These are phyloP conservation scores for Platycheirus rosarum DNA, from an alignment of 2,888 invertebrate genomes.

Conservation along the genomic window DNA sequence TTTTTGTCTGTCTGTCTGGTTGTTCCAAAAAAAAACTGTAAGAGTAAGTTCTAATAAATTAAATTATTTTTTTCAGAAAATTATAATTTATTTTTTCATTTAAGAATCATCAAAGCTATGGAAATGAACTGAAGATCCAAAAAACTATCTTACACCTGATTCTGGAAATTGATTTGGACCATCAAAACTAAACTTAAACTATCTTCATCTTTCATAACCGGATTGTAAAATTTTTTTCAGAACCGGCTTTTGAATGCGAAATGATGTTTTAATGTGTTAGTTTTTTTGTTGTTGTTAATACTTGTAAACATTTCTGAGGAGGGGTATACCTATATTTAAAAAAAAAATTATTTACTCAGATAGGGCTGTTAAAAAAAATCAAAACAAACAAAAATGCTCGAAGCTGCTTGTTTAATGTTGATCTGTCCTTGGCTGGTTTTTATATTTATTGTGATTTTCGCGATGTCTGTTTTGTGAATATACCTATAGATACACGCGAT, in stretches of 20 bases:
- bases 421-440: constrained; percentile 88
- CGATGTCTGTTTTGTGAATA: constrained; percentile 86
- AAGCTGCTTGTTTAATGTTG: constrained; percentile 85
- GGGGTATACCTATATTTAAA: constrained; percentile 3
- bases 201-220: constrained; percentile 26
- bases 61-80: too few species aligned
- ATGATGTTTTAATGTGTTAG: constrained; percentile 10
- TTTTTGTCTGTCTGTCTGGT: background rate
- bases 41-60: background rate
- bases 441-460: constrained; percentile 86
- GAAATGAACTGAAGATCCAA: constrained; percentile 36
- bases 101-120: constrained; percentile 19
- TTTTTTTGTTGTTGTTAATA: background rate
- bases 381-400: constrained; percentile 78
- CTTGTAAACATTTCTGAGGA: constrained; percentile 5
- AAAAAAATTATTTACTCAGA: constrained; percentile 16
- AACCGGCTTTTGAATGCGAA: constrained; percentile 47
- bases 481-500: too few species aligned
- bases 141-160: constrained; percentile 43
- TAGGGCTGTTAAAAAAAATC: constrained; percentile 21
- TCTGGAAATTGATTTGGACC: constrained; percentile 47
- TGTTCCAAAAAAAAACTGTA: background rate
- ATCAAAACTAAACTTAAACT: constrained; percentile 16
- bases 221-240: constrained; percentile 20
- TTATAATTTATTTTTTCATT: too few species aligned